phyloP scores from a whole-genome alignment of 2,113 vertebrate species.

The Patagioenas fasciata region DNA sequence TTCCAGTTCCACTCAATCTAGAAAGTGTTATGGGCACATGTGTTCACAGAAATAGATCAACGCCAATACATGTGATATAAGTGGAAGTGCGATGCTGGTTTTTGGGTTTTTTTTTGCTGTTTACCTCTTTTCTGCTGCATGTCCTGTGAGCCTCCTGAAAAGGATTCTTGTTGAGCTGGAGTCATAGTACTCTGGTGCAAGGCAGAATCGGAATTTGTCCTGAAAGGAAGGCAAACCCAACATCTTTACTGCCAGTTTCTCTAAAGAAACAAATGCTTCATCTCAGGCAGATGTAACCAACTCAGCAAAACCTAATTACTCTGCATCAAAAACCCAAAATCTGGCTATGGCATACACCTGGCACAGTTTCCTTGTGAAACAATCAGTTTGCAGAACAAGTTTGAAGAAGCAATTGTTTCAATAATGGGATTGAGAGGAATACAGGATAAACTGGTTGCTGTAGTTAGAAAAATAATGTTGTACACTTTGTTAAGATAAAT shows the following conservation, averaged over 20 bases:
- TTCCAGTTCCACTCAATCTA: neutral
- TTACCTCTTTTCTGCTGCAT: conserved; percentile 94
- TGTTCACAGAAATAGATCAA: fast-evolving
- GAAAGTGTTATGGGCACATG: fast-evolving
- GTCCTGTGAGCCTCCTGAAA: conserved; percentile 89
- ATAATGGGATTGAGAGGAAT: neutral
- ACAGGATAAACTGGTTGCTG: neutral
- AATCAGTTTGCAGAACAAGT: neutral
- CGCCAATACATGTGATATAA: fast-evolving
- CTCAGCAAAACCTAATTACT: neutral
- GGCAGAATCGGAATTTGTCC: conserved; percentile 98
- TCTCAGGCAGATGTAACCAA: neutral
- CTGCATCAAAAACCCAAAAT: neutral
- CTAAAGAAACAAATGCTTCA: neutral
- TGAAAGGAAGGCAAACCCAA: conserved; percentile 49
- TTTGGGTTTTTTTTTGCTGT: too few relatives aligned
- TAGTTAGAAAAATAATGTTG: neutral
- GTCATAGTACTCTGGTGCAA: conserved; percentile 97
- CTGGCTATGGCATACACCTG: neutral
- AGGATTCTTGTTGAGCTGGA: conserved; percentile 87
- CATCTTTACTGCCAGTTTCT: neutral
- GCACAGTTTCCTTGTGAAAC: neutral
- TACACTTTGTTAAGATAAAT: neutral
- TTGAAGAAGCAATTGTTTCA: neutral
- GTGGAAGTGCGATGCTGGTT: neutral